Conservation (phyloP, 2,888 invertebrate species). For the Torymus aiolomorphi region DNA sequence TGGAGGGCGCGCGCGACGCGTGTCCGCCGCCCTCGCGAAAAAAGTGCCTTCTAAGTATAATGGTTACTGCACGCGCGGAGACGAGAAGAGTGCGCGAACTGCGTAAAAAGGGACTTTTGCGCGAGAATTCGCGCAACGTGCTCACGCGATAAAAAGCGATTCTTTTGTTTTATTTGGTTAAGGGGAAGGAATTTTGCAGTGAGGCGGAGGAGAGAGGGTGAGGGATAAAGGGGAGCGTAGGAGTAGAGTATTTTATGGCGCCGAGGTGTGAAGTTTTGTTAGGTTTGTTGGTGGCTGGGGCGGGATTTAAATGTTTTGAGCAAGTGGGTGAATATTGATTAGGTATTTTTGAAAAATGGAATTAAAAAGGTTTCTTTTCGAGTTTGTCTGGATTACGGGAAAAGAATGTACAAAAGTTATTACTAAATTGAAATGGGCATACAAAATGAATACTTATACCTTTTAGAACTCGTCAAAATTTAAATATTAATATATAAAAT, state of each 20-base stretch:
- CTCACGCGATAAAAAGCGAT: conserved; percentile 19
- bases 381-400: too few relatives aligned
- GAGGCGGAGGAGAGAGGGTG: neutral
- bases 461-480: too few relatives aligned
- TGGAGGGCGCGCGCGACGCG: neutral
- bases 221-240: neutral
- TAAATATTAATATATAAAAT: too few relatives aligned
- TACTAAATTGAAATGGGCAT: too few relatives aligned
- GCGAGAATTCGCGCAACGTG: neutral
- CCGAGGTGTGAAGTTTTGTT: conserved; percentile 5
- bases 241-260: conserved; percentile 12
- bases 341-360: too few relatives aligned
- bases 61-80: conserved; percentile 22
- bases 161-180: neutral
- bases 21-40: neutral
- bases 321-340: too few relatives aligned
- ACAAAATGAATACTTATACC: too few relatives aligned
- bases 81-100: too few relatives aligned
- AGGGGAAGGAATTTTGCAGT: neutral
- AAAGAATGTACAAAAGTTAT: too few relatives aligned
- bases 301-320: too few relatives aligned
- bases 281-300: too few relatives aligned
- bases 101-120: neutral
- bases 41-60: conserved; percentile 39
- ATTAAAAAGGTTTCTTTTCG: too few relatives aligned